phyloP scores from a whole-genome alignment of 1,140 invertebrate genomes.

The Drosophila navojoa region DNA sequence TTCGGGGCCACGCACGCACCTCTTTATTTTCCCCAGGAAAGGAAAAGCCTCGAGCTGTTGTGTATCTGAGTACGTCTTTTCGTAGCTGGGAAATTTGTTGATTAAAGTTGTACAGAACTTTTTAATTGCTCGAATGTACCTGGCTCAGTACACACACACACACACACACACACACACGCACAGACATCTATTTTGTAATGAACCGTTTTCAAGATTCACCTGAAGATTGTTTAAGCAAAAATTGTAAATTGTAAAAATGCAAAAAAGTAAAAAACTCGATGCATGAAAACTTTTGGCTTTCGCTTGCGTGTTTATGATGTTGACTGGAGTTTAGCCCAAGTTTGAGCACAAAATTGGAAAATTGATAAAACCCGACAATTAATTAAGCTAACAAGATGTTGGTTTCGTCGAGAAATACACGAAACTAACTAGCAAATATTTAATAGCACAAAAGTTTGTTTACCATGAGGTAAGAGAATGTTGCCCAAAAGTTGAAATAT shows the following conservation, averaged over 20 bases:
- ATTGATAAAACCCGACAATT: conserved; percentile 1
- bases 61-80: conserved; percentile 10
- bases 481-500: too few relatives aligned
- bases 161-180: background rate
- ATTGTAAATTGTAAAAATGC: conserved; percentile 2
- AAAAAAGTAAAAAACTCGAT: background rate
- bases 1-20: conserved; percentile 60
- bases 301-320: background rate
- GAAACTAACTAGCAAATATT: too few relatives aligned
- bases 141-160: background rate
- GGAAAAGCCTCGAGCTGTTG: conserved; percentile 8
- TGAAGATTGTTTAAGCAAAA: background rate
- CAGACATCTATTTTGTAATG: conserved; percentile 4
- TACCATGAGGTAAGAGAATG: too few relatives aligned
- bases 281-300: conserved; percentile 7
- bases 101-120: conserved; percentile 76
- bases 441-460: too few relatives aligned
- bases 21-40: conserved; percentile 28
- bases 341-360: background rate
- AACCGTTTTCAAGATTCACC: conserved; percentile 3
- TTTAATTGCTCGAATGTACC: conserved; percentile 71
- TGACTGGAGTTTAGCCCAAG: background rate
- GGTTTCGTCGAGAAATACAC: background rate
- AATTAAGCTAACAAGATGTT: background rate
- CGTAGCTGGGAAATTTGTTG: conserved; percentile 72